Evolutionary conservation across 2,797 vertebrate genomes (phyloP), one percentile per base, ranked within the genome.

Genomic region (Platalea minor): DNA sequence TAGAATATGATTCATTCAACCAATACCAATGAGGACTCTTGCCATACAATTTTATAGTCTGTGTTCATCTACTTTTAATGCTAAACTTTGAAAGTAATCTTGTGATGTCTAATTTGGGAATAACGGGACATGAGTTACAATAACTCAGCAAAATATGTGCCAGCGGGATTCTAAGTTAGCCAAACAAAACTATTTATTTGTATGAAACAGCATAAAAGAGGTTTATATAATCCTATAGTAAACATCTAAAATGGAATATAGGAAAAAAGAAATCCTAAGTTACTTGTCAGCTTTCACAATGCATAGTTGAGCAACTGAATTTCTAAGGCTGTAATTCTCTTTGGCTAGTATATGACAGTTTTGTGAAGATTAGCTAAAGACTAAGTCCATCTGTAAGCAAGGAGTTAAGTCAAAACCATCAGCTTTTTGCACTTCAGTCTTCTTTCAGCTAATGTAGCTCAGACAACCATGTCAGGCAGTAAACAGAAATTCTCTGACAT

Each of bases 201-300:
- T 80, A 86, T 83, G 73, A 96, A 96, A 93, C 17, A 82, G 17
- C 70, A 82, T 95, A 91, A 93, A 64, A 59, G 13, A 19, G 33
- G 12, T 72, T 90, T 89, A 39, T 88, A 75, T 76, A 65, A 94
- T 68, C 24, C 37, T 87, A 54, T 20, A 85, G 46, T 46, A 96
- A 96, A 86, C 4, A 83, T 29, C 46, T 21, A 67, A 80, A 88
- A 83, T 72, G 46, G 64, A 91, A 86, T 73, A 84, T 25, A 83
- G 70, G 41, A 37, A 83, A 89, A 90, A 85, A 39, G 41, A 91
- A 89, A 25, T 60, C 37, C 18, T 53, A 41, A 88, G 20, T 84
- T 89, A n/a, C 45, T 91, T 92, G 41, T 83, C 41, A 93, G 5
- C 2, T 97, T 79, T 88, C n/a, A 88, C 72, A 92, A 61, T 17